Percentiles rank a stretch among this genome's conserved stretches.
Conservation (phyloP, 2,888 invertebrate species). For the Neria commutata region DNA sequence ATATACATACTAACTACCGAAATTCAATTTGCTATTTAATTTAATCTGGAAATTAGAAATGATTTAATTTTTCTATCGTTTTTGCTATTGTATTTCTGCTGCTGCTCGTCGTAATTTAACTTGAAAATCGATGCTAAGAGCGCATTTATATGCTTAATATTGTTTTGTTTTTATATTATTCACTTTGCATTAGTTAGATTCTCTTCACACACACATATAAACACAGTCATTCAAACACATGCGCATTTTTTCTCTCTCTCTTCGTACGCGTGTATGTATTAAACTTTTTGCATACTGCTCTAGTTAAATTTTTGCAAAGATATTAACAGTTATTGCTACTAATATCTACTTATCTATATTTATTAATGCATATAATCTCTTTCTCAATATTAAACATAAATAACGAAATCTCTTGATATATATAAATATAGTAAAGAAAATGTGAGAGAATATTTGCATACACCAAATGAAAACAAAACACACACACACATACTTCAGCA, state of each 20-base stretch:
- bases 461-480: conserved; percentile 12
- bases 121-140: conserved; percentile 17
- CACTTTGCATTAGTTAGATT: conserved; percentile 2
- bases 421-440: conserved; percentile 25
- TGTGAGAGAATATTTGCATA: conserved; percentile 11
- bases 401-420: conserved; percentile 23
- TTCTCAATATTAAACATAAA: conserved; percentile 15
- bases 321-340: conserved; percentile 40
- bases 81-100: conserved; percentile 15
- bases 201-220: background rate
- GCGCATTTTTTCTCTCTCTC: conserved; percentile 6
- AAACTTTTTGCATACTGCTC: conserved; percentile 28
- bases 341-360: conserved; percentile 35
- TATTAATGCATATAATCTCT: conserved; percentile 29
- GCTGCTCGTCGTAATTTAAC: conserved; percentile 8
- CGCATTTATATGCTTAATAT: conserved; percentile 15
- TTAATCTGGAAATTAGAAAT: background rate
- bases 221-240: too few relatives aligned
- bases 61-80: conserved; percentile 11
- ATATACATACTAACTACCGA: background rate
- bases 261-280: conserved; percentile 3
- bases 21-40: background rate
- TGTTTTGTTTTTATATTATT: conserved; percentile 7
- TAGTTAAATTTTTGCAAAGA: conserved; percentile 26
- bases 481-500: conserved; percentile 7